Percentiles rank a stretch among this genome's conserved stretches.
Evolutionary conservation across 2,113 vertebrate species (phyloP).

Genomic region (Nesogale talazaci): DNA sequence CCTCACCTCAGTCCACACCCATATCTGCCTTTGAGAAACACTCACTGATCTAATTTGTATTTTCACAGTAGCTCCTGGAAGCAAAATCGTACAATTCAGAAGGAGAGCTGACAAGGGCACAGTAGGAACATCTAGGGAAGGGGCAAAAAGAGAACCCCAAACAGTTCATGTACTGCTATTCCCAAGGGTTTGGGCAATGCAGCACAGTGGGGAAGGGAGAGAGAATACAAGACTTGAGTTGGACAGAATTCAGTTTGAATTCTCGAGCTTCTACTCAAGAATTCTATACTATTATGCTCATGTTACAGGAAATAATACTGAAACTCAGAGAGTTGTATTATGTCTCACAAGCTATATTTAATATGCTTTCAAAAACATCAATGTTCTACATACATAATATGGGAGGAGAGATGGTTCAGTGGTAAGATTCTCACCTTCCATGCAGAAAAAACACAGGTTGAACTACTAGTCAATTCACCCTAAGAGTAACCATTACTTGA

Average conservation of each 20-base stretch:
- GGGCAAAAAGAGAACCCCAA: slow-evolving; percentile 63
- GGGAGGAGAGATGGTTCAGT: not conserved
- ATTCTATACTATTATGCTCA: slow-evolving; percentile 34
- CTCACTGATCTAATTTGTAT: slow-evolving; percentile 61
- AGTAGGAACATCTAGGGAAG: slow-evolving; percentile 38
- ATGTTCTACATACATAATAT: not conserved
- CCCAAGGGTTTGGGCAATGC: slow-evolving; percentile 60
- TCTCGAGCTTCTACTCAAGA: slow-evolving; percentile 39
- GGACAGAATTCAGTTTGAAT: slow-evolving; percentile 57
- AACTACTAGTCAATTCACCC: not conserved
- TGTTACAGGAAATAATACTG: slow-evolving; percentile 9
- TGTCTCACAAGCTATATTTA: not conserved
- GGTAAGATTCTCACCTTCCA: not conserved
- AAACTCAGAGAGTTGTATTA: slow-evolving; percentile 3
- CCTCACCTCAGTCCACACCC: not conserved
- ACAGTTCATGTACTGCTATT: slow-evolving; percentile 67
- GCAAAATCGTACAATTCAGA: slow-evolving; percentile 49
- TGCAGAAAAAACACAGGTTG: not conserved
- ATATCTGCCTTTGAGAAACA: not conserved
- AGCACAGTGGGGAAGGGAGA: not conserved
- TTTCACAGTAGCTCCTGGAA: slow-evolving; percentile 49
- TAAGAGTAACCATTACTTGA: not conserved
- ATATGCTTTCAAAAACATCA: slow-evolving; percentile 40
- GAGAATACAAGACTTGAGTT: slow-evolving; percentile 41
- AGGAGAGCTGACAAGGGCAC: slow-evolving; percentile 19